Evolutionary conservation across 2,797 vertebrate species (phyloP).

Genomic region (Brotula barbata): DNA sequence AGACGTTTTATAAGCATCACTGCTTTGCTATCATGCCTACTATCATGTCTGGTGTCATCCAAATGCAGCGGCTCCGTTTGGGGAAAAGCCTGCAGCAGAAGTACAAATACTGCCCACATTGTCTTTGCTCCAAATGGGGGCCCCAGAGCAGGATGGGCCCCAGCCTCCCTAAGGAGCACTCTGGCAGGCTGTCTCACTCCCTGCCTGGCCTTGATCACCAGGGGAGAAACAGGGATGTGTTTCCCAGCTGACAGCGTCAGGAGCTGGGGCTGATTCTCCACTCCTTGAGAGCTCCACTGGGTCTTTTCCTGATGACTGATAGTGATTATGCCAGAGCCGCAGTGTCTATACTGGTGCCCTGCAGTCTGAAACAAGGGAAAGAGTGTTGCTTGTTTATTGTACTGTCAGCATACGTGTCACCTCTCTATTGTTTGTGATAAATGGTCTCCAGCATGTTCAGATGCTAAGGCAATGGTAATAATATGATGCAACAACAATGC

Average conservation of each 20-base stretch:
- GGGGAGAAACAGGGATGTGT: conserved; percentile 63
- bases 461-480: conserved; percentile 9
- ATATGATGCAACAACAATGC: conserved; percentile 4
- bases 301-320: conserved; percentile 48
- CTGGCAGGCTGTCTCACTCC: conserved; percentile 44
- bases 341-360: conserved; percentile 36
- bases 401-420: conserved; percentile 41
- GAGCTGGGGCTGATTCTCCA: conserved; percentile 39
- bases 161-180: conserved; percentile 70
- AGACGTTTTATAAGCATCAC: conserved; percentile 46
- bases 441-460: conserved; percentile 30
- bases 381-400: conserved; percentile 26
- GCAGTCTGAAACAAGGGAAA: conserved; percentile 21
- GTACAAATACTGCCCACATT: conserved; percentile 68
- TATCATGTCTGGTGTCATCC: conserved; percentile 43
- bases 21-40: conserved; percentile 26
- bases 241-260: conserved; percentile 70
- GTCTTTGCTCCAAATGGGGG: conserved; percentile 63
- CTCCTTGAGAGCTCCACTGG: conserved; percentile 30
- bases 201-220: conserved; percentile 52
- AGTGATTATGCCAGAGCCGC: conserved; percentile 38
- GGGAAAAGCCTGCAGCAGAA: conserved; percentile 51
- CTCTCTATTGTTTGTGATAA: conserved; percentile 29
- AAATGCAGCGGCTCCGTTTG: conserved; percentile 41
- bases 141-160: conserved; percentile 68